These are phyloP conservation scores for Eilema griseolum DNA, from an alignment of 2,888 invertebrate species.

Conservation along the genomic window DNA sequence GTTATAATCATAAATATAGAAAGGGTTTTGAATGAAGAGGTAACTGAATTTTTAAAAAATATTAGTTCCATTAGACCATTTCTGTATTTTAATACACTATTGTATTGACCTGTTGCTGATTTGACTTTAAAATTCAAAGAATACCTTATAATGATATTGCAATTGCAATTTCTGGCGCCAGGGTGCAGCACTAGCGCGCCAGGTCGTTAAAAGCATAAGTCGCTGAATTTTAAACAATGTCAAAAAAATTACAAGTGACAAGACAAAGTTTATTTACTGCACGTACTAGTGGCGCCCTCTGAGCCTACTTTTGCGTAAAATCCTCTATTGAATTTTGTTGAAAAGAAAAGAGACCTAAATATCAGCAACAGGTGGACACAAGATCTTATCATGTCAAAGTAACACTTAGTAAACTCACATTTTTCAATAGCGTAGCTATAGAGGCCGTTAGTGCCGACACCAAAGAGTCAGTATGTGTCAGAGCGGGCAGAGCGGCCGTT, in stretches of 20 bases:
- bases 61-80: neutral
- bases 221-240: no score
- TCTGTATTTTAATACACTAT: neutral
- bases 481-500: conserved; percentile 61
- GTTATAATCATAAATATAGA: neutral
- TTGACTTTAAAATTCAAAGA: neutral
- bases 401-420: neutral
- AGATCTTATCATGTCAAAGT: no score
- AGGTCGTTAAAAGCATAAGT: no score
- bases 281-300: no score
- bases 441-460: neutral
- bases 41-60: neutral
- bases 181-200: no score
- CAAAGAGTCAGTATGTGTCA: conserved; percentile 41
- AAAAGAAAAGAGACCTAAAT: neutral
- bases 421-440: neutral
- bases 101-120: neutral
- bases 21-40: no score
- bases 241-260: no score
- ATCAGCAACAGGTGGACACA: neutral
- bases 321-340: no score
- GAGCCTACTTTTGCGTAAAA: no score
- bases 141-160: neutral
- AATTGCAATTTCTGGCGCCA: no score
- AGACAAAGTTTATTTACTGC: no score